Conservation (phyloP, 1,140 invertebrate genomes). For the Lepidurus apus region DNA sequence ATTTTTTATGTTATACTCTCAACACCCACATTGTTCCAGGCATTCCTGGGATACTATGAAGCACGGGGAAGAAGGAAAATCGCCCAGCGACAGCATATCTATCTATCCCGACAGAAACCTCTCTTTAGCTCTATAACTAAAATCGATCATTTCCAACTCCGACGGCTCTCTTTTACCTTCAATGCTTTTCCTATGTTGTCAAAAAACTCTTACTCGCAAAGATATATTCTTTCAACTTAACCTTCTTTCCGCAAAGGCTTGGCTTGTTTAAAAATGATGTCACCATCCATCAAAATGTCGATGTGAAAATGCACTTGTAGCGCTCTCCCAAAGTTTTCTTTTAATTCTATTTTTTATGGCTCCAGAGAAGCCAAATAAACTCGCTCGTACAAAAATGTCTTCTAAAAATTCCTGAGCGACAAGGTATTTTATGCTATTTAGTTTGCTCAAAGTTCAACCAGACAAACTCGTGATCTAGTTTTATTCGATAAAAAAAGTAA, state of each 20-base stretch:
- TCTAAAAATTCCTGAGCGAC: too few species aligned
- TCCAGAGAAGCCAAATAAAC: too few species aligned
- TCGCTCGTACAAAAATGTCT: too few species aligned
- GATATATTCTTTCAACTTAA: too few species aligned
- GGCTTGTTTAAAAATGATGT: not conserved
- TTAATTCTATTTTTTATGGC: too few species aligned
- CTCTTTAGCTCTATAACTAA: conserved; percentile 7
- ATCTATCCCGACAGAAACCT: not conserved
- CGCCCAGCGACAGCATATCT: not conserved
- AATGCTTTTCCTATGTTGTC: not conserved
- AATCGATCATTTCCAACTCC: not conserved
- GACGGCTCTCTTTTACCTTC: not conserved
- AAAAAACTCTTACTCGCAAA: too few species aligned
- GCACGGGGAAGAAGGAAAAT: not conserved
- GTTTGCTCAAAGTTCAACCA: too few species aligned
- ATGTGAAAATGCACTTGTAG: conserved; percentile 19
- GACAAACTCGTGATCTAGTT: too few species aligned
- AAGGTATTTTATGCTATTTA: too few species aligned
- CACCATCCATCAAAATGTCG: not conserved
- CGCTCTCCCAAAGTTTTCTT: not conserved
- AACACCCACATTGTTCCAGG: not conserved
- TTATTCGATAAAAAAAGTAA: too few species aligned
- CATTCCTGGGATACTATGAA: not conserved
- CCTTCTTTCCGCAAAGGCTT: too few species aligned
- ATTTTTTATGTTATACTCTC: not conserved